Conservation (phyloP, 1,140 invertebrate species). For the Eumeta japonica region DNA sequence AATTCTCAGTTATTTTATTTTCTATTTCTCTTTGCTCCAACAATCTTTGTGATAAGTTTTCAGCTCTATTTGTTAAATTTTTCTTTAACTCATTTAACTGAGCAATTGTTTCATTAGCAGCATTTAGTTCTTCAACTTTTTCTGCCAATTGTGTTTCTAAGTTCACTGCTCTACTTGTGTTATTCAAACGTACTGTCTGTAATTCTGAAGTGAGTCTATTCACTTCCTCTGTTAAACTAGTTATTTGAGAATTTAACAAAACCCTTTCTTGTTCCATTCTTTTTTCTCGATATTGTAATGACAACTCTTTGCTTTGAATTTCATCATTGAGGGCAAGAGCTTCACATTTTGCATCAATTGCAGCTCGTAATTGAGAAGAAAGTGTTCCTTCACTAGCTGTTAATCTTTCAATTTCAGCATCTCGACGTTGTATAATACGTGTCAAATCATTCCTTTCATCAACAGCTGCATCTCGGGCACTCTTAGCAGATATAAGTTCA, state of each 20-base stretch:
- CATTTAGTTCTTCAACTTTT: slow-evolving; percentile 75
- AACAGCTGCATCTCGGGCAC: slow-evolving; percentile 59
- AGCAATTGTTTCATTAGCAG: slow-evolving; percentile 62
- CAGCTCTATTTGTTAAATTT: slow-evolving; percentile 67
- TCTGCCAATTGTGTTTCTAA: slow-evolving; percentile 76
- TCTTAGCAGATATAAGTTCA: slow-evolving; percentile 41
- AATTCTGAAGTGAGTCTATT: slow-evolving; percentile 74
- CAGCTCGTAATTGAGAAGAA: slow-evolving; percentile 65
- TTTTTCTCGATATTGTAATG: slow-evolving; percentile 77
- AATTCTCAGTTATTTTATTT: slow-evolving; percentile 76
- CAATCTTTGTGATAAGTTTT: slow-evolving; percentile 72
- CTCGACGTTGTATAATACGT: slow-evolving; percentile 67
- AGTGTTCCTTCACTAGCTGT: slow-evolving; percentile 64
- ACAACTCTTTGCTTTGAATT: slow-evolving; percentile 73
- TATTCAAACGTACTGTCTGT: slow-evolving; percentile 72
- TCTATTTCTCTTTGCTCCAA: slow-evolving; percentile 74
- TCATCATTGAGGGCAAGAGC: slow-evolving; percentile 78
- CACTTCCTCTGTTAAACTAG: slow-evolving; percentile 73
- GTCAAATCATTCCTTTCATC: slow-evolving; percentile 73
- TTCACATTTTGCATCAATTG: slow-evolving; percentile 78
- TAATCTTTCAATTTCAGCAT: slow-evolving; percentile 68
- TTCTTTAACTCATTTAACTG: slow-evolving; percentile 67
- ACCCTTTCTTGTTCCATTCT: slow-evolving; percentile 77
- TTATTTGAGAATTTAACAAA: slow-evolving; percentile 74
- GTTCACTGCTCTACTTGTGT: slow-evolving; percentile 67